Evolutionary conservation across 2,888 invertebrate species (phyloP), one percentile per base, ranked within the genome.

Genomic region (Didymodactylos carnosus): DNA sequence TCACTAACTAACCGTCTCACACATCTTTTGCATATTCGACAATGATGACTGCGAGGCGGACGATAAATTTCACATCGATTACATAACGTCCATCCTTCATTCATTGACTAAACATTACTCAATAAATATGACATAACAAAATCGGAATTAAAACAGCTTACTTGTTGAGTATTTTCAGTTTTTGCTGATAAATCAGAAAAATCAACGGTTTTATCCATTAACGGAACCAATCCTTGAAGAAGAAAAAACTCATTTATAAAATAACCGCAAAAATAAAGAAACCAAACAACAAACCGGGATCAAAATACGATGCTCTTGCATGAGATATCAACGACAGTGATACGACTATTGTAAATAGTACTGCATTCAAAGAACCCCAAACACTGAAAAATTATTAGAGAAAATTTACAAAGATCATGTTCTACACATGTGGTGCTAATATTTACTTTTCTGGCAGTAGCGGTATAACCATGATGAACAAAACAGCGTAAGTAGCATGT

Each of bases 401-500:
- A 16, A 49, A 49, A 23, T 16, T 3, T 16, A 41, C 70, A 43
- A 29, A 40, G n/a, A 39, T 11, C 35, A 23, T 40, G 35, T 39
- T 39, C 19, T 23, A 27, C 14, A 40, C 35, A 16, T 19, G 23
- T 13, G 29, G n/a, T 35, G n/a, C n/a, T 43, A 29, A 19, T 35
- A 79, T 80, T 77, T 84, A 91, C 91, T 90, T 90, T 79, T 89
- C 87, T 78, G 88, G 87, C 88, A 91, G 89, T 27, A 89, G 88
- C 77, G 90, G 89, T 76, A 91, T 83, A 77, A 91, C 87, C 77
- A 92, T 88, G 89, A 91, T 91, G 82, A 88, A 85, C 78, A 91
- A 87, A 72, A 91, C 88, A 75, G 91, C 92, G 85, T 91, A 92
- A 83, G 91, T 91, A 39, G 91, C 91, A 81, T 92, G 92, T 79